Conservation (phyloP, 2,888 invertebrate genomes). For the Lydus trimaculatus region DNA sequence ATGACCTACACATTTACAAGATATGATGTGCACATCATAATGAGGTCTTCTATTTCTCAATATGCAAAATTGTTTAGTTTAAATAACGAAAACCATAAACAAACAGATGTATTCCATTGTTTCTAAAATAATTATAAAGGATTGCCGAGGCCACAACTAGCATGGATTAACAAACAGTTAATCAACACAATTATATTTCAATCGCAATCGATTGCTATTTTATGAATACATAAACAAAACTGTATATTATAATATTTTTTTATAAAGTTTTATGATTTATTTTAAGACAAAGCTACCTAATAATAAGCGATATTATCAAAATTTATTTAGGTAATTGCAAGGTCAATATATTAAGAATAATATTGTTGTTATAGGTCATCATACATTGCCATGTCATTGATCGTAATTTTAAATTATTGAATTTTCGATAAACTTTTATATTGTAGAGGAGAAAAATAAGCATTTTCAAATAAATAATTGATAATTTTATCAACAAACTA, state of each 20-base stretch:
- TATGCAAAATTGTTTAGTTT: not conserved
- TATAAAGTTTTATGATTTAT: too few species aligned
- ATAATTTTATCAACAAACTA: too few species aligned
- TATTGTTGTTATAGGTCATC: not conserved
- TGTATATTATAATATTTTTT: too few species aligned
- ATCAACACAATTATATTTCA: too few species aligned
- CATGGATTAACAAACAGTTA: too few species aligned
- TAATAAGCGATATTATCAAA: not conserved
- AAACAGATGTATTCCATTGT: too few species aligned
- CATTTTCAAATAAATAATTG: too few species aligned
- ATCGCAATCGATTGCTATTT: too few species aligned
- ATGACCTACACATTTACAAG: not conserved
- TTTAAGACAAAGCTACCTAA: too few species aligned
- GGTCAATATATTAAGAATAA: not conserved
- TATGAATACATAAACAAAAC: not conserved
- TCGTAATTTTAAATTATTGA: not conserved
- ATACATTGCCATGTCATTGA: not conserved
- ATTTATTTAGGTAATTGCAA: not conserved
- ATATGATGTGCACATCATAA: too few species aligned
- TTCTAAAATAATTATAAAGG: not conserved
- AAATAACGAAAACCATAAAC: not conserved
- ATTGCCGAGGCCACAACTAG: not conserved
- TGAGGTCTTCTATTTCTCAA: not conserved
- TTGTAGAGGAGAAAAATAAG: too few species aligned
- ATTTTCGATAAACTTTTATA: not conserved